These are phyloP conservation scores for Gallirallus australis DNA, from an alignment of 2,797 vertebrate genomes.

Conservation along the genomic window DNA sequence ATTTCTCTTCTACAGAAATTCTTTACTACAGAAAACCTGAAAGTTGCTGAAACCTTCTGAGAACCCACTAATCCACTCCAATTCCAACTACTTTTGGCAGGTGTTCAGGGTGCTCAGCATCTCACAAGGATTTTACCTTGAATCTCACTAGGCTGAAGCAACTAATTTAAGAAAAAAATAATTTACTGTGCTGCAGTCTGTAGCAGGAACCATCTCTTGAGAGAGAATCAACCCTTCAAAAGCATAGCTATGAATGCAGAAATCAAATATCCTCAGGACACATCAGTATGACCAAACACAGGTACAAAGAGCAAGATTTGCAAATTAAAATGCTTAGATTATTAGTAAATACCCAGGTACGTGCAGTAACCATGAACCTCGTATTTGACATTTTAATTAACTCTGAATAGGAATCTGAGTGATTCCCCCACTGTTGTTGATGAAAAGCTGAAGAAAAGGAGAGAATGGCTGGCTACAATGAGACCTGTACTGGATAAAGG, in stretches of 20 bases:
- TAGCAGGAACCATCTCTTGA: neutral
- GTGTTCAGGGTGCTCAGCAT: neutral
- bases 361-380: neutral
- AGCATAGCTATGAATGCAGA: neutral
- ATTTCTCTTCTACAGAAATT: neutral
- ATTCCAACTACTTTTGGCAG: neutral
- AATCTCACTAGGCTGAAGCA: neutral
- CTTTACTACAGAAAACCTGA: neutral
- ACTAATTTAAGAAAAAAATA: conserved; percentile 19
- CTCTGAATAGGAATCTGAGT: neutral
- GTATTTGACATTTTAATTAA: neutral
- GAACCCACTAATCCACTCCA: neutral
- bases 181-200: conserved; percentile 6
- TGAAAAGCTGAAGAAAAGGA: neutral
- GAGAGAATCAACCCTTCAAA: neutral
- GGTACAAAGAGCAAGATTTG: neutral
- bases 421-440: neutral
- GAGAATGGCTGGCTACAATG: neutral
- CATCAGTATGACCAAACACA: neutral
- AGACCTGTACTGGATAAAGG: neutral
- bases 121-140: neutral
- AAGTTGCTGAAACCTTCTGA: conserved; percentile 1
- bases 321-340: conserved; percentile 1
- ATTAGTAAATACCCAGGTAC: neutral
- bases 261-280: neutral